A percentile compares a stretch with the other conserved stretches of the same genome.
Conservation (phyloP, 2,113 vertebrate species). For the Malurus elegans region DNA sequence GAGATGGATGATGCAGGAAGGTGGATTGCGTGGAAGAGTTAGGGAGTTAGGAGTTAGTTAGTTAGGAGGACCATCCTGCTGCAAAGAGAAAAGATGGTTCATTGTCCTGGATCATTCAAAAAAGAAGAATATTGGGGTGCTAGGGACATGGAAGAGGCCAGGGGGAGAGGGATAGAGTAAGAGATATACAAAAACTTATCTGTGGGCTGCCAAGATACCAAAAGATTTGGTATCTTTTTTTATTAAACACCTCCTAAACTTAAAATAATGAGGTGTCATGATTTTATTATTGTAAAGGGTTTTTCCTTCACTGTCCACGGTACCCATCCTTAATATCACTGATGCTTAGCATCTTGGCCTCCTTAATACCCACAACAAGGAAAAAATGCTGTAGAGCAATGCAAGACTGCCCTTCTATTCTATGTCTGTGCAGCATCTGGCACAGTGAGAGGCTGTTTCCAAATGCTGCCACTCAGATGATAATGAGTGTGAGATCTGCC, state of each 20-base stretch:
- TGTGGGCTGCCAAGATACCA: neutral
- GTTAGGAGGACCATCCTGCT: neutral
- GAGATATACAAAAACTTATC: neutral
- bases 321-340: neutral
- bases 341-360: neutral
- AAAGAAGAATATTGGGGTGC: accelerated
- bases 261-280: neutral
- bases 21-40: neutral
- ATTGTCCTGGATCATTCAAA: neutral
- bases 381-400: neutral
- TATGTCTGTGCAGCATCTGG: neutral
- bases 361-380: neutral
- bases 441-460: neutral
- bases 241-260: neutral
- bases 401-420: neutral
- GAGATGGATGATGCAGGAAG: neutral
- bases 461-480: neutral
- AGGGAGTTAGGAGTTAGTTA: neutral
- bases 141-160: accelerated
- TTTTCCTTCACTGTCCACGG: neutral
- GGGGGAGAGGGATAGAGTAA: accelerated
- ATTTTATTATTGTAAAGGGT: neutral
- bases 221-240: neutral
- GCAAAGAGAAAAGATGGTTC: neutral
- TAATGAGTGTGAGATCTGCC: neutral